Percentiles rank a stretch among this genome's conserved stretches.
Conservation (phyloP, 2,113 vertebrate species). For the Podiceps cristatus region DNA sequence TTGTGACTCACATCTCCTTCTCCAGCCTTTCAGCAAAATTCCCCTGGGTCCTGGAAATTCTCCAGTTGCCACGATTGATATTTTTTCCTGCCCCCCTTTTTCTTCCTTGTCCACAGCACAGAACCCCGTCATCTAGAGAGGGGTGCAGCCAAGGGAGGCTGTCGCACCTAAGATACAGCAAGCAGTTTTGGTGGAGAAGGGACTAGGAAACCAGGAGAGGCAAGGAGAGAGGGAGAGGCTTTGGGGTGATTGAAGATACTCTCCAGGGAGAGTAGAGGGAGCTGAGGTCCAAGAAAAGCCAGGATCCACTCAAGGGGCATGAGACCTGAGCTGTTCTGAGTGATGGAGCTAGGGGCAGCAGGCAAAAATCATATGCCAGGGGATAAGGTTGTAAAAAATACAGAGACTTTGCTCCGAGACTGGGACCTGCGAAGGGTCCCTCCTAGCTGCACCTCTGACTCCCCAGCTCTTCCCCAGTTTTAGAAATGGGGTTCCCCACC, state of each 20-base stretch:
- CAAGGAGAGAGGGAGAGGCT: neutral
- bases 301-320: neutral
- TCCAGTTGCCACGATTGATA: neutral
- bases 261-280: neutral
- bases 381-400: neutral
- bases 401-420: neutral
- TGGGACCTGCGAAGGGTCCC: neutral
- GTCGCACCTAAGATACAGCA: neutral
- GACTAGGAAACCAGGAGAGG: neutral
- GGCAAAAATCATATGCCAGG: neutral
- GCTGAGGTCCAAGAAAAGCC: neutral
- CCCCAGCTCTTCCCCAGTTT: neutral
- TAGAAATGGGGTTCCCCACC: neutral
- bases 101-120: neutral
- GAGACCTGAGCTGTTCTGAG: neutral
- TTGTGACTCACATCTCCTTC: neutral
- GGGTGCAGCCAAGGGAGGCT: neutral
- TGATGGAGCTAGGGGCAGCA: neutral
- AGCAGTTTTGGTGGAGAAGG: neutral
- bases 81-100: neutral
- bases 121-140: neutral
- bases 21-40: neutral
- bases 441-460: neutral
- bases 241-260: neutral
- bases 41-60: neutral